These are phyloP conservation scores for Caradrina clavipalpis DNA, from an alignment of 2,888 invertebrate species.

Conservation along the genomic window DNA sequence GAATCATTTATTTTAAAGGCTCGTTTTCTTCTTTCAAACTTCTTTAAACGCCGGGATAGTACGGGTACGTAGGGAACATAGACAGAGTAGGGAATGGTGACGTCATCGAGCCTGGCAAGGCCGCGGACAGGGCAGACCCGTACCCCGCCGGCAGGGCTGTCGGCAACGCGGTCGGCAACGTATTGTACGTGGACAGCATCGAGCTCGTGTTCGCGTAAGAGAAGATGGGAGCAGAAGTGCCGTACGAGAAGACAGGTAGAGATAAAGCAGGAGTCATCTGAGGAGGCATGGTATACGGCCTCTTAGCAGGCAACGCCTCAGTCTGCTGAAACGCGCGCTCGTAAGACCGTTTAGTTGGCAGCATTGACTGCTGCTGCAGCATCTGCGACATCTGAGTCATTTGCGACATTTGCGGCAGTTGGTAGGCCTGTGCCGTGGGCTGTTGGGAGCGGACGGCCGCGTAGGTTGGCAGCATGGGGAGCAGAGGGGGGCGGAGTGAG, in stretches of 20 bases:
- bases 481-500: slow-evolving; percentile 80
- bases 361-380: slow-evolving; percentile 74
- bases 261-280: slow-evolving; percentile 82
- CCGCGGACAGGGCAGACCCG: slow-evolving; percentile 78
- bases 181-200: slow-evolving; percentile 81
- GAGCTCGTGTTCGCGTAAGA: slow-evolving; percentile 84
- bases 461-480: slow-evolving; percentile 77
- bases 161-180: slow-evolving; percentile 75
- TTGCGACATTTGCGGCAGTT: slow-evolving; percentile 72
- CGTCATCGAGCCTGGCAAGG: slow-evolving; percentile 76
- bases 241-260: slow-evolving; percentile 90
- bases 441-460: slow-evolving; percentile 74
- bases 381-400: slow-evolving; percentile 68
- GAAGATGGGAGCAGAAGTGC: slow-evolving; percentile 83
- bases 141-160: slow-evolving; percentile 82
- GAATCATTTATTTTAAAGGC: slow-evolving; percentile 5
- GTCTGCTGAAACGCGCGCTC: slow-evolving; percentile 93
- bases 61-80: slow-evolving; percentile 84
- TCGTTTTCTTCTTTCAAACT: slow-evolving; percentile 20
- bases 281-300: slow-evolving; percentile 82
- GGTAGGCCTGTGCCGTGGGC: slow-evolving; percentile 69
- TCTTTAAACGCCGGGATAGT: slow-evolving; percentile 62
- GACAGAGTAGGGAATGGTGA: slow-evolving; percentile 78
- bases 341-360: slow-evolving; percentile 93
- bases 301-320: slow-evolving; percentile 86